A percentile compares a stretch with the other conserved stretches of the same genome.
Evolutionary conservation across 2,113 vertebrate species (phyloP).

Genomic region (Cynoglossus semilaevis): DNA sequence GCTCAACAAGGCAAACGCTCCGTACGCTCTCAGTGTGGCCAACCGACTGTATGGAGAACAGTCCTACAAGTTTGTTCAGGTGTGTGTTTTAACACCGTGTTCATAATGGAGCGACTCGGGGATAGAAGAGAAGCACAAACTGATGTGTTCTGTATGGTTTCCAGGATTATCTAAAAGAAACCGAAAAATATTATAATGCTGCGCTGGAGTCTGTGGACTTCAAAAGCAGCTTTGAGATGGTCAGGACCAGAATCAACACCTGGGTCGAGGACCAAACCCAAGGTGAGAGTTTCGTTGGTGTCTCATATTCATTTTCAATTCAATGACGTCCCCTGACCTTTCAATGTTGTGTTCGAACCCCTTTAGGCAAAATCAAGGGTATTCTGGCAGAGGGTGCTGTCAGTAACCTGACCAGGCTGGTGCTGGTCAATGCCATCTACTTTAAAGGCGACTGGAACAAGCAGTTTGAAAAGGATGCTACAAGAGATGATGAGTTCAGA

Average conservation of each 20-base stretch:
- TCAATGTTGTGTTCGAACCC: neutral
- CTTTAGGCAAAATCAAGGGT: conserved; percentile 83
- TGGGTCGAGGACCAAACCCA: conserved; percentile 77
- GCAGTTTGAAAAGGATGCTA: conserved; percentile 72
- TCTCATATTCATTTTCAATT: neutral
- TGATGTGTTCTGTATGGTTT: conserved; percentile 15
- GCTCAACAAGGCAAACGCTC: conserved; percentile 76
- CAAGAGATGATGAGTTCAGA: conserved; percentile 72
- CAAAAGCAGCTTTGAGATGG: conserved; percentile 23
- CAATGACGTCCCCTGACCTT: neutral
- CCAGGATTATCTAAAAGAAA: conserved; percentile 66
- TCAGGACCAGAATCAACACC: conserved; percentile 70
- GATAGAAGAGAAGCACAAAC: neutral
- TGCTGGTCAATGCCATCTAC: conserved; percentile 93
- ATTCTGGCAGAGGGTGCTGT: conserved; percentile 74
- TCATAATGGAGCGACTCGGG: neutral
- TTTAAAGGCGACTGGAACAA: conserved; percentile 89
- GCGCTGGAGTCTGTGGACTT: conserved; percentile 76
- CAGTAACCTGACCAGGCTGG: conserved; percentile 73
- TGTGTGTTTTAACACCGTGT: conserved; percentile 57
- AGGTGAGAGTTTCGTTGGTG: conserved; percentile 44
- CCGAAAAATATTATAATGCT: conserved; percentile 65
- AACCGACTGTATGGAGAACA: conserved; percentile 88
- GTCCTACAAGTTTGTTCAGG: conserved; percentile 81
- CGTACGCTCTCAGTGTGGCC: conserved; percentile 81